Evolutionary conservation across 2,797 vertebrate species (phyloP), one percentile per base, ranked within the genome.

Genomic region (Dendrocincla fuliginosa): DNA sequence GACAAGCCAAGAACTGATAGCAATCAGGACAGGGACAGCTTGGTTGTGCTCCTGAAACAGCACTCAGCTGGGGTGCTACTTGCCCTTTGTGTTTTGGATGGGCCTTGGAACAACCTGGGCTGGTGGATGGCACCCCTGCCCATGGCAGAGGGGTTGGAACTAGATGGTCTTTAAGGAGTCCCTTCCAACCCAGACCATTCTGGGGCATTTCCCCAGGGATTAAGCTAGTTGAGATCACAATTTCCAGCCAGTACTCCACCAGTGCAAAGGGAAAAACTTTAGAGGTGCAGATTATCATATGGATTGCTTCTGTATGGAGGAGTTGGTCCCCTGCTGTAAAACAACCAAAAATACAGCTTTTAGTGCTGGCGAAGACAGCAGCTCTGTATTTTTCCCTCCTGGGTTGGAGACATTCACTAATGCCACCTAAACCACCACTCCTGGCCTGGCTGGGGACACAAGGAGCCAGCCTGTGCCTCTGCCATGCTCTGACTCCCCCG

Each of bases 401-500:
- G 2, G 12, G 15, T 19, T 46, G 63, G n/a, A 52, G 22, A 14
- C 27, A n/a, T 50, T 55, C 9, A 27, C 3, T 13, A 6, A 71
- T 14, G 10, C 18, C 39, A 25, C 16, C 35, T 35, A 18, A 81
- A 64, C 20, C 4, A 2, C 23, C 57, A 37, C 32, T 13, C 12
- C 42, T 44, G 75, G 35, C 67, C 27, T 65, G 46, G 33, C 2
- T 73, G 81, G 41, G 50, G 42, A 25, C 27, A 44, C 50, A 19
- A 25, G 33, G 53, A 73, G 33, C 22, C 18, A 42, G 17, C 42
- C 11, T 0, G 0, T 70, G 19, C 28, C 67, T 18, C 10, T 49
- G 47, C 20, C 2, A 0, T 2, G 9, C 56, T 78, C 20, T 61
- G n/a, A 4, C 44, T 71, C 25, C 13, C 6, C 25, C 61, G 8